phyloP scores from a whole-genome alignment of 2,888 invertebrate genomes.

The Parelbella ahira region DNA sequence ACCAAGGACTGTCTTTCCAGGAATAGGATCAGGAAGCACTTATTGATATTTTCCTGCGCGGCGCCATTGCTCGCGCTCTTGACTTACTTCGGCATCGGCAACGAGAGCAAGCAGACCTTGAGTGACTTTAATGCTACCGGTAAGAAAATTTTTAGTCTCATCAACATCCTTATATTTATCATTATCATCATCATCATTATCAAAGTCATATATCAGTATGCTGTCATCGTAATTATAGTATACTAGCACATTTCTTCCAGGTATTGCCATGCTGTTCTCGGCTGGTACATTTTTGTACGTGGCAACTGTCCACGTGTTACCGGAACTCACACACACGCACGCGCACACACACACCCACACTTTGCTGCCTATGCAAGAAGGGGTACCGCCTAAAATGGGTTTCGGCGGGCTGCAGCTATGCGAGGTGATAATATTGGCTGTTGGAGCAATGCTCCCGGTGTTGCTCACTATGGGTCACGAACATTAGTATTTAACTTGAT shows the following conservation, averaged over 20 bases:
- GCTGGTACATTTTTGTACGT: conserved; percentile 99
- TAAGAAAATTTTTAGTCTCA: too few species aligned
- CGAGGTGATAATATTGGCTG: conserved; percentile 90
- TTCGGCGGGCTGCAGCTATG: conserved; percentile 84
- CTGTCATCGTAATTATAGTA: too few species aligned
- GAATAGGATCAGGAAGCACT: conserved; percentile 91
- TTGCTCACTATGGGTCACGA: conserved; percentile 95
- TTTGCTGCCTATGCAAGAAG: conserved; percentile 58
- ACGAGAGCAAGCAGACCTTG: conserved; percentile 94
- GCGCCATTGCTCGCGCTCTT: conserved; percentile 94
- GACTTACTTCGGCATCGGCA: conserved; percentile 96
- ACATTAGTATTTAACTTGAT: too few species aligned
- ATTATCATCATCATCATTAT: too few species aligned
- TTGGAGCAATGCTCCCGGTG: conserved; percentile 93
- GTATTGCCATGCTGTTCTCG: conserved; percentile 98
- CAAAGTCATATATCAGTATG: too few species aligned
- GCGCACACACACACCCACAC: conserved; percentile 68
- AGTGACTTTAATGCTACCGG: conserved; percentile 96
- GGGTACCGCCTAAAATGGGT: conserved; percentile 45
- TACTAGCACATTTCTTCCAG: too few species aligned
- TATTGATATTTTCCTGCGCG: conserved; percentile 94
- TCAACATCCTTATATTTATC: too few species aligned
- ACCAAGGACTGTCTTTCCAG: too few species aligned
- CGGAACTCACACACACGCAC: conserved; percentile 88
- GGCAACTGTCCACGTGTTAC: conserved; percentile 98